phyloP scores from a whole-genome alignment of 2,113 vertebrate species.

The Pelodiscus sinensis region DNA sequence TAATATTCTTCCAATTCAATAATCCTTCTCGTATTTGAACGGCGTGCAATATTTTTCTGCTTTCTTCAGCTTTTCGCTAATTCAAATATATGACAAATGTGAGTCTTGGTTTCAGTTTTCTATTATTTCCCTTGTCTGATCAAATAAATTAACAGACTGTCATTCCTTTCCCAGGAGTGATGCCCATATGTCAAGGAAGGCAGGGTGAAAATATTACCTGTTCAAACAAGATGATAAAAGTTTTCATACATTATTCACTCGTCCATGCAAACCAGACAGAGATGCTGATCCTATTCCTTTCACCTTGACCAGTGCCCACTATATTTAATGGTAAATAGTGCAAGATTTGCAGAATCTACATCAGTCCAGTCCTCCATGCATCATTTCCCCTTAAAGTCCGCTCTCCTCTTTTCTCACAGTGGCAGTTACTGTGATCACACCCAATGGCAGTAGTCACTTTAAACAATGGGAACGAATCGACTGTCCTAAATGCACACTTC shows the following conservation, averaged over 20 bases:
- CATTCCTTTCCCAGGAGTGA: slow-evolving; percentile 71
- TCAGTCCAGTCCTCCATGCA: slow-evolving; percentile 7
- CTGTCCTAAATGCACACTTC: not conserved
- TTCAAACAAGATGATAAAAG: slow-evolving; percentile 47
- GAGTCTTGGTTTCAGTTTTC: slow-evolving; percentile 60
- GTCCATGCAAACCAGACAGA: slow-evolving; percentile 25
- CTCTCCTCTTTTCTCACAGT: not conserved
- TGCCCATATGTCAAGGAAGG: slow-evolving; percentile 56
- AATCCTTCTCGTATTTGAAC: slow-evolving; percentile 64
- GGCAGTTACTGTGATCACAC: slow-evolving; percentile 34
- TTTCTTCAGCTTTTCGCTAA: slow-evolving; percentile 64
- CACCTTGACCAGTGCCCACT: slow-evolving; percentile 30
- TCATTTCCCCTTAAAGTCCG: not conserved
- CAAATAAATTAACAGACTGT: slow-evolving; percentile 73
- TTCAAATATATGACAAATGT: slow-evolving; percentile 62
- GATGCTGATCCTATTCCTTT: slow-evolving; percentile 7
- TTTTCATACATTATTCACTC: slow-evolving; percentile 28
- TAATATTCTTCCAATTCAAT: slow-evolving; percentile 71
- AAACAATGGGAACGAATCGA: slow-evolving; percentile 42
- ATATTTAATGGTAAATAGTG: slow-evolving; percentile 7
- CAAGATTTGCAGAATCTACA: slow-evolving; percentile 25
- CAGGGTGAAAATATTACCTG: slow-evolving; percentile 61
- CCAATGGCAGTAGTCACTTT: slow-evolving; percentile 26
- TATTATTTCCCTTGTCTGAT: slow-evolving; percentile 72
- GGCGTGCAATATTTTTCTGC: slow-evolving; percentile 67